Base-by-base conservation (phyloP, 1,140 invertebrate genomes). In the Ephestia elutella region DNA sequence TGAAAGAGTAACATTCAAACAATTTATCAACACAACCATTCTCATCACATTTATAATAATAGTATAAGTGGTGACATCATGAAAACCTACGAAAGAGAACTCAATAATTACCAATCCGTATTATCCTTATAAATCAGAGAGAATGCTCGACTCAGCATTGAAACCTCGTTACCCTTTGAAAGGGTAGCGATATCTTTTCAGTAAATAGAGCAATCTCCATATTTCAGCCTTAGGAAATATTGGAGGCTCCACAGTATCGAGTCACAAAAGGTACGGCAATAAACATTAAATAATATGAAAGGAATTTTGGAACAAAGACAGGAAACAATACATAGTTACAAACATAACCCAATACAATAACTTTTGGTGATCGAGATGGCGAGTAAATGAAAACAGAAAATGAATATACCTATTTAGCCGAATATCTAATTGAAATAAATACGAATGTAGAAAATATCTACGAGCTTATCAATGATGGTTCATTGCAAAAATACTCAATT, bases 161-260 rank as follows among this genome's bases (percentile, higher is more conserved):
- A 44, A 15, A 44, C n/a, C 13, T 17, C 38, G 38, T 17, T 44
- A 10, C 38, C 38, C 38, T 15, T 3, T 44, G 54, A 49, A 54
- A 30, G 58, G 50, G 13, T 28, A 59, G 18, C 38, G 38, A 15
- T 44, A 59, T 17, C 56, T 49, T 50, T 30, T 20, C 18, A 5
- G 49, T 32, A 65, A 66, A 65, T 61, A 32, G 54, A 62, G 57
- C 55, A 55, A 71, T 71, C 56, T 71, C 56, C 60, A 71, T 71
- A 62, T 64, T 57, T 59, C 55, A 59, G 53, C 38, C 38, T 44
- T 44, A 15, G 15, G 10, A 44, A 44, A 44, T 44, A 15, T 44
- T 44, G 38, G 38, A 15, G n/a, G 38, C 38, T 44, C 38, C 15
- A 44, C 38, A 15, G 38, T 44, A 44, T 44, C 38, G 38, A 44